These are phyloP conservation scores for Xestia rhomboidea DNA, from an alignment of 2,888 invertebrate species.

Conservation along the genomic window DNA sequence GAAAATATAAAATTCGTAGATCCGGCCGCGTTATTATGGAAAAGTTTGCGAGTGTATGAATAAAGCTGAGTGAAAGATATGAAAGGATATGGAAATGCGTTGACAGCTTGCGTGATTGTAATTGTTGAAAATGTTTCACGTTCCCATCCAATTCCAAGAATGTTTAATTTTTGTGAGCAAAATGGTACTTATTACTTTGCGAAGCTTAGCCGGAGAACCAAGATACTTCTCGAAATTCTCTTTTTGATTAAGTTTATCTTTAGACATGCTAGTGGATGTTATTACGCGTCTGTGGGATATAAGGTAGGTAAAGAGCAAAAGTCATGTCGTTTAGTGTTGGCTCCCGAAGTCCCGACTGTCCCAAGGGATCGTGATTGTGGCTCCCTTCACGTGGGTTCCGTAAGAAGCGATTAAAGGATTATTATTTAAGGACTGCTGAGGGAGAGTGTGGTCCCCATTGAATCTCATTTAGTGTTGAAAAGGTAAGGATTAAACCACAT, in stretches of 20 bases:
- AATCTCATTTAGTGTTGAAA: constrained; percentile 34
- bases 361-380: constrained; percentile 8
- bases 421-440: constrained; percentile 39
- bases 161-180: constrained; percentile 12
- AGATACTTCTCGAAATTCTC: background rate
- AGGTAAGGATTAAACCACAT: constrained; percentile 27
- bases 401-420: constrained; percentile 50
- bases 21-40: constrained; percentile 27
- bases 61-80: constrained; percentile 40
- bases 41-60: constrained; percentile 47
- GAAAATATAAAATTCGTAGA: constrained; percentile 50
- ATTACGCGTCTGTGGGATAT: constrained; percentile 5
- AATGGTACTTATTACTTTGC: background rate
- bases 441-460: constrained; percentile 19
- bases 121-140: constrained; percentile 51
- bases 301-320: constrained; percentile 25
- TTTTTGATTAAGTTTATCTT: constrained; percentile 2
- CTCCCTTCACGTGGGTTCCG: constrained; percentile 30
- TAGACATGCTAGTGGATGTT: background rate
- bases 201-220: background rate
- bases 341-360: constrained; percentile 21
- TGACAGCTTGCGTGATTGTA: constrained; percentile 45
- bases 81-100: constrained; percentile 42
- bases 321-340: constrained; percentile 25
- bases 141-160: constrained; percentile 17